Conservation (phyloP, 2,888 invertebrate genomes). For the Hypselothyrea guttata region DNA sequence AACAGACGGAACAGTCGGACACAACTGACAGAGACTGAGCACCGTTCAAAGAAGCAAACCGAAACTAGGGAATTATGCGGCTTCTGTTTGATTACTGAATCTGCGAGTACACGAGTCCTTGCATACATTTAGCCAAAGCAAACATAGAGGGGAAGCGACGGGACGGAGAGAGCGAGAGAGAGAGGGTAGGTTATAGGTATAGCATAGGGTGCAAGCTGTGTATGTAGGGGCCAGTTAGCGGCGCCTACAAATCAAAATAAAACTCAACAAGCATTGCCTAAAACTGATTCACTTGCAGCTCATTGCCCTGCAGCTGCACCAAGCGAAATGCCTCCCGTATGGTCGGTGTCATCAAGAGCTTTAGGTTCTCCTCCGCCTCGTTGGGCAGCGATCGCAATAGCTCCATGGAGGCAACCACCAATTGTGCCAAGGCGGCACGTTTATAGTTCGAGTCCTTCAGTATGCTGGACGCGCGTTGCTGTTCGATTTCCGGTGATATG, state of each 20-base stretch:
- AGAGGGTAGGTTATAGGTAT: slow-evolving; percentile 9
- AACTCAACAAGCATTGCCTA: slow-evolving; percentile 82
- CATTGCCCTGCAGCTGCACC: slow-evolving; percentile 82
- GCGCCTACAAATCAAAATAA: slow-evolving; percentile 81
- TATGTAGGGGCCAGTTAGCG: slow-evolving; percentile 44
- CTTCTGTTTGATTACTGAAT: too few relatives aligned
- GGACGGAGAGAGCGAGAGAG: slow-evolving; percentile 16
- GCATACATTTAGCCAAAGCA: neutral
- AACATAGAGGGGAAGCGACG: slow-evolving; percentile 1
- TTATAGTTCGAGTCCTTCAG: slow-evolving; percentile 94
- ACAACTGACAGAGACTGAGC: slow-evolving; percentile 1
- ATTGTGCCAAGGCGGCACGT: slow-evolving; percentile 91
- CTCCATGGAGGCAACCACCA: slow-evolving; percentile 92
- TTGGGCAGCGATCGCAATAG: slow-evolving; percentile 86
- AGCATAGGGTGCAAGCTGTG: neutral
- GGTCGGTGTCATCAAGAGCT: slow-evolving; percentile 82
- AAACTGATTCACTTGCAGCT: slow-evolving; percentile 82
- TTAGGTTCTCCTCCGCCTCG: slow-evolving; percentile 84
- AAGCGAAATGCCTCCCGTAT: slow-evolving; percentile 82
- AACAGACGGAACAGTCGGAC: slow-evolving; percentile 5
- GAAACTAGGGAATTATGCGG: too few relatives aligned
- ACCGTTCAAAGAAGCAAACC: too few relatives aligned
- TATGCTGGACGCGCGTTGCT: slow-evolving; percentile 91
- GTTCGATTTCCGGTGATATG: slow-evolving; percentile 91
- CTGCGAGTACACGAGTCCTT: slow-evolving; percentile 7